Conservation (phyloP, 2,888 invertebrate genomes). For the Apantesis nais region DNA sequence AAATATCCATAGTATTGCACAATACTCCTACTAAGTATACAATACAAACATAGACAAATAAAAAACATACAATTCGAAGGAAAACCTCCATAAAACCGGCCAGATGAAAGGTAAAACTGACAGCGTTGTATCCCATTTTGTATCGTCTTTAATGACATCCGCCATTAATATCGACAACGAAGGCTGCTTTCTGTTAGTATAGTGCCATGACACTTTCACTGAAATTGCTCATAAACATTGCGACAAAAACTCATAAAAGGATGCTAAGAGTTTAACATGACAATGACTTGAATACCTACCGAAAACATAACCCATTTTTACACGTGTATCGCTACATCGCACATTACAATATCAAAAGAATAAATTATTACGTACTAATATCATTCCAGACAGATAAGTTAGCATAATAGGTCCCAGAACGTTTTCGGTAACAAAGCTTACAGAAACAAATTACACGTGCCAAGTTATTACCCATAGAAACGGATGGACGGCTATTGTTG, state of each 20-base stretch:
- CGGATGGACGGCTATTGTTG: constrained; percentile 53
- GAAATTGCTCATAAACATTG: constrained; percentile 29
- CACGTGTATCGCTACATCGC: constrained; percentile 41
- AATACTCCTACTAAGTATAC: neutral
- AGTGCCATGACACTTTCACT: constrained; percentile 37
- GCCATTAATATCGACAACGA: constrained; percentile 33
- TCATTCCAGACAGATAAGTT: constrained; percentile 56
- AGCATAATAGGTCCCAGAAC: constrained; percentile 57
- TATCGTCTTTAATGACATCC: constrained; percentile 29
- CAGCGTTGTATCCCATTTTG: constrained; percentile 24
- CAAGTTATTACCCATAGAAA: constrained; percentile 54
- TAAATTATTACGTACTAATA: constrained; percentile 57
- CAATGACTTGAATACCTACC: constrained; percentile 28
- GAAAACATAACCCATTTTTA: constrained; percentile 39
- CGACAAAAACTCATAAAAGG: constrained; percentile 32
- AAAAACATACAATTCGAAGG: constrained; percentile 6
- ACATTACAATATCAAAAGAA: constrained; percentile 57
- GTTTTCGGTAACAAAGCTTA: constrained; percentile 62
- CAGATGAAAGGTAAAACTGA: constrained; percentile 18
- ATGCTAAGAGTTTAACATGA: constrained; percentile 34
- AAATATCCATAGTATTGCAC: neutral
- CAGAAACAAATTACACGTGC: constrained; percentile 66
- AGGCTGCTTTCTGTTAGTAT: constrained; percentile 27
- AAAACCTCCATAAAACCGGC: constrained; percentile 4
- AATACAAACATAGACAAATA: constrained; percentile 1